Base-by-base conservation (phyloP, 2,113 vertebrate genomes). In the Anolis sagrei region DNA sequence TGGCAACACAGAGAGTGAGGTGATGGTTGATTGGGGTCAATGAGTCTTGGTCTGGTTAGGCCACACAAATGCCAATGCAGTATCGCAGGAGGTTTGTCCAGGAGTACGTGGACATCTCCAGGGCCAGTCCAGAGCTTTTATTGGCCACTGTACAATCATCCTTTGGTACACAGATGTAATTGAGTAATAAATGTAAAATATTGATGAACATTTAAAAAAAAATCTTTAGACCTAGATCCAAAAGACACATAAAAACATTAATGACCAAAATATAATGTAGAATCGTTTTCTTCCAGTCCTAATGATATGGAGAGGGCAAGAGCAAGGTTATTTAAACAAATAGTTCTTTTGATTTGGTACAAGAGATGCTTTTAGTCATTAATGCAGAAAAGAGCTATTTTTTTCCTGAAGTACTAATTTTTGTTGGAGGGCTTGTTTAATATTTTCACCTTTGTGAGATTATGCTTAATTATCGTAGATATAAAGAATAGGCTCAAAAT, bases 391-490 rank as follows among this genome's bases (percentile, higher is more conserved):
- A 79, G 2, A 36, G 11, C 10, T 76, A 34, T 79, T 62, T 27
- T n/a, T 14, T 36, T 27, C 62, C 25, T 62, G 23, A 78, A 78
- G 13, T 58, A 7, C 25, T 64, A 25, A 7, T 39, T 79, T 23
- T 79, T 79, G 25, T 66, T 66, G 61, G 61, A 80, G 27, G 64
- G 36, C 27, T 80, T 44, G 29, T 66, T 79, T 80, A 80, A 39
- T 80, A 80, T 39, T 62, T 80, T 80, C 61, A 80, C 61, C 36
- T 64, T 66, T 25, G 66, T 27, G 16, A 80, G 61, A 80, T 80
- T 66, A 64, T 48, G 16, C 36, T 79, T 79, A 79, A 68, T 68
- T 68, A 80, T 39, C 6, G 1, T 5, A 49, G 62, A 68, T 68
- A 68, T 21, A 80, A 49, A 39, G 62, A 49, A 68, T 66, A 80